Conservation (phyloP, 2,888 invertebrate genomes). For the Brachylomia viminalis region DNA sequence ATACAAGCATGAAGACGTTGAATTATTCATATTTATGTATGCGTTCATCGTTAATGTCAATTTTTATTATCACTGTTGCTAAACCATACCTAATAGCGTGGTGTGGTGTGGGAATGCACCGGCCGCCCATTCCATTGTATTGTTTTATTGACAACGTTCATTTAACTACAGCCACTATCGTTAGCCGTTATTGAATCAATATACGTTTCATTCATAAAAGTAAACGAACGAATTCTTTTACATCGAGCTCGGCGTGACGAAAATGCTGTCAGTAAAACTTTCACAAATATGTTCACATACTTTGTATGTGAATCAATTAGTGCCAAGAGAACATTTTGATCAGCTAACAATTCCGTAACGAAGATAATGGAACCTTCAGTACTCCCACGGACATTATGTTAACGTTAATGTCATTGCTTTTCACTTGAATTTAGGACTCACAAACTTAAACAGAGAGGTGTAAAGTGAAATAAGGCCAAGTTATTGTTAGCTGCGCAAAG, state of each 20-base stretch:
- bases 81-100: slow-evolving; percentile 71
- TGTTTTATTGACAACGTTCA: slow-evolving; percentile 68
- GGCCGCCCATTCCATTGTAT: slow-evolving; percentile 55
- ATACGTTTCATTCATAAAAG: slow-evolving; percentile 69
- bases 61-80: slow-evolving; percentile 74
- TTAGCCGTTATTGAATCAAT: slow-evolving; percentile 64
- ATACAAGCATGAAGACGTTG: slow-evolving; percentile 71
- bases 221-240: slow-evolving; percentile 63
- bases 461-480: slow-evolving; percentile 38
- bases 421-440: slow-evolving; percentile 36
- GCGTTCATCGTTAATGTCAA: slow-evolving; percentile 73
- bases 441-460: slow-evolving; percentile 10
- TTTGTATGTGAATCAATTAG: slow-evolving; percentile 67
- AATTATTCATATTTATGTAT: slow-evolving; percentile 72
- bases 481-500: slow-evolving; percentile 40
- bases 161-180: slow-evolving; percentile 63
- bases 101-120: slow-evolving; percentile 71
- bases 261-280: slow-evolving; percentile 61
- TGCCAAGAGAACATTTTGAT: slow-evolving; percentile 64
- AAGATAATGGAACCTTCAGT: slow-evolving; percentile 59
- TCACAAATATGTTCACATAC: slow-evolving; percentile 68
- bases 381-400: slow-evolving; percentile 58
- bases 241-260: slow-evolving; percentile 60
- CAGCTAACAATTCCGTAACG: slow-evolving; percentile 57
- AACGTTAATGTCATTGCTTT: slow-evolving; percentile 55